Evolutionary conservation across 2,113 vertebrate species (phyloP), one percentile per base, ranked within the genome.

Genomic region (Promerops cafer): DNA sequence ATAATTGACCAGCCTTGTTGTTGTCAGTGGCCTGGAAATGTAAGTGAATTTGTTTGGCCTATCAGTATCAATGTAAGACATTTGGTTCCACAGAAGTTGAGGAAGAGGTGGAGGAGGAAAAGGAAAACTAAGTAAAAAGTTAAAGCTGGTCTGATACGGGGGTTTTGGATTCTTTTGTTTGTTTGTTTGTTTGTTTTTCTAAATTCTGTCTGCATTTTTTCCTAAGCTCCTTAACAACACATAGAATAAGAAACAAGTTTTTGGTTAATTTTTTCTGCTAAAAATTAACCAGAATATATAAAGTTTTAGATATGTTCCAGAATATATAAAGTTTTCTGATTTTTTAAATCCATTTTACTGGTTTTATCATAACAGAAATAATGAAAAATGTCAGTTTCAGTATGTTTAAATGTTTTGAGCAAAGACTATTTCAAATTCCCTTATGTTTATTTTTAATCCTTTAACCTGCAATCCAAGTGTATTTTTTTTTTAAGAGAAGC

Each of bases 81-180:
- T 47, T 78, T 70, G 8, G 42, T 42, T 80, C 8, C 18, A 50
- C 16, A 47, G 30, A 88, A 64, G 13, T 2, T 57, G 18, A 86
- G 3, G 40, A 70, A 60, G 11, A 69, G 10, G 6, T 60, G 6
- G 15, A 88, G 26, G 72, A 81, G 81, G 11, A 72, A 82, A 47
- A 63, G 7, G 6, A 5, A 90, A 64, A 4, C 5, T 47, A 35
- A 45, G 2, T 15, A 42, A 87, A 63, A 90, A 40, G 16, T 50
- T 15, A 7, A 31, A 10, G 10, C 11, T 42, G 4, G 3, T 74
- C 54, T 28, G 4, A 5, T 40, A 37, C 27, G 2, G 21, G 21
- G 2, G 7, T 14, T 40, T 44, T 23, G 1, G 1, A 8, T n/a
- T 1, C 3, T 60, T 56, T 63, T 61, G 8, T 37, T 54, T 28